Evolutionary conservation across 2,888 invertebrate genomes (phyloP), one percentile per base, ranked within the genome.

Genomic region (Anodontia alba): DNA sequence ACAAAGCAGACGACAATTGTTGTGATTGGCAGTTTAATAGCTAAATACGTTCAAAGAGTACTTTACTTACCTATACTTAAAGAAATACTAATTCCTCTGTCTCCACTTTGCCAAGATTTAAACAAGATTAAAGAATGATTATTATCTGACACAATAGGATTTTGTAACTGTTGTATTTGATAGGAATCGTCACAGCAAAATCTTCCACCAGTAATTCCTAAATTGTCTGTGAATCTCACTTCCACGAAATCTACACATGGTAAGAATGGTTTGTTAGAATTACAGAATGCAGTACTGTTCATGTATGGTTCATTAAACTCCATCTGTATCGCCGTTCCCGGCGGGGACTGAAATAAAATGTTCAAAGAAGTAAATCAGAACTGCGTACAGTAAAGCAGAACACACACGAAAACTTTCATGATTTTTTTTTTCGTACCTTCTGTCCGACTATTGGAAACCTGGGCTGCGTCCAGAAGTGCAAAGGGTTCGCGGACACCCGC

Each of bases 221-320:
- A 84, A 73, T 90, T 92, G 69, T 86, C 89, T 68, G 88, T 87
- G 78, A 90, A 91, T 38, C 91, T 81, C 12, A 92, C 87, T 81
- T 93, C 93, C 1, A 91, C 87, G 57, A 84, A 93, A 54, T 92
- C 92, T 51, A 83, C 87, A 81, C 92, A 91, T 23, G 90, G 86
- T 31, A 88, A 83, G 43, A 87, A 79, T 17, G 89, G 88, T 12
- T 88, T 79, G 3, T 76, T 80, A 7, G 84, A 72, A 33, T 88
- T 78, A 80, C 89, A 89, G 29, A 43, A 75, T 1, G 38, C 42
- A 29, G 62, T 62, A 67, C 81, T 84, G 20, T 85, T 75, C 82
- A 90, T 86, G 73, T 90, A 92, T 20, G 80, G 81, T 8, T 85
- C 87, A 7, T 80, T 73, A 67, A 92, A 89, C 70, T 88, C 79